These are phyloP conservation scores for Zaprionus inermis DNA, from an alignment of 1,140 invertebrate species.

Conservation along the genomic window DNA sequence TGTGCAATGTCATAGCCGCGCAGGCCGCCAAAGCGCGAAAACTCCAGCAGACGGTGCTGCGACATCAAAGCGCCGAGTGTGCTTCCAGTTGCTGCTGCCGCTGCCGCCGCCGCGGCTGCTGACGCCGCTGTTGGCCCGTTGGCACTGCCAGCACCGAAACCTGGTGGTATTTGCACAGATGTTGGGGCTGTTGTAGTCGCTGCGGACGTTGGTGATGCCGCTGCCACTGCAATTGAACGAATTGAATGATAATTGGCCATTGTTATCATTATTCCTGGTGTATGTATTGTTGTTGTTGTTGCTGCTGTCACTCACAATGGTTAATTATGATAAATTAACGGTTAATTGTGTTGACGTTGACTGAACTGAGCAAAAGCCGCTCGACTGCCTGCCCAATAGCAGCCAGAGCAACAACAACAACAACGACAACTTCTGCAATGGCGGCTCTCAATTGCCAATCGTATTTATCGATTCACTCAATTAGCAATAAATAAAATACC, in stretches of 20 bases:
- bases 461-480: conserved; percentile 52
- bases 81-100: conserved; percentile 84
- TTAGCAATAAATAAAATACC: conserved; percentile 12
- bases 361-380: conserved; percentile 49
- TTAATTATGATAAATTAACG: conserved; percentile 82
- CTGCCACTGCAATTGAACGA: conserved; percentile 79
- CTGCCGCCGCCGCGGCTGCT: conserved; percentile 61
- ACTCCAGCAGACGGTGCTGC: conserved; percentile 91
- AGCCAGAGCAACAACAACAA: too few relatives aligned
- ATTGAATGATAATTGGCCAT: conserved; percentile 82
- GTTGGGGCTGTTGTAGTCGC: conserved; percentile 61
- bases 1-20: conserved; percentile 95
- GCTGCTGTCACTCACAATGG: conserved; percentile 63
- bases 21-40: conserved; percentile 92
- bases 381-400: conserved; percentile 8
- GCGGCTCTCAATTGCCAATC: conserved; percentile 29
- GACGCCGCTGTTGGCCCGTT: conserved; percentile 85
- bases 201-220: conserved; percentile 56
- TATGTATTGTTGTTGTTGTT: conserved; percentile 33
- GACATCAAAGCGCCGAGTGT: conserved; percentile 89
- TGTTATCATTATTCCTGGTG: conserved; percentile 58
- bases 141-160: conserved; percentile 79
- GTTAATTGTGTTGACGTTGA: conserved; percentile 81
- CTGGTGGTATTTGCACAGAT: conserved; percentile 84
- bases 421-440: conserved; percentile 14